Conservation (phyloP, 1,140 invertebrate species). For the Drosophila rufa region DNA sequence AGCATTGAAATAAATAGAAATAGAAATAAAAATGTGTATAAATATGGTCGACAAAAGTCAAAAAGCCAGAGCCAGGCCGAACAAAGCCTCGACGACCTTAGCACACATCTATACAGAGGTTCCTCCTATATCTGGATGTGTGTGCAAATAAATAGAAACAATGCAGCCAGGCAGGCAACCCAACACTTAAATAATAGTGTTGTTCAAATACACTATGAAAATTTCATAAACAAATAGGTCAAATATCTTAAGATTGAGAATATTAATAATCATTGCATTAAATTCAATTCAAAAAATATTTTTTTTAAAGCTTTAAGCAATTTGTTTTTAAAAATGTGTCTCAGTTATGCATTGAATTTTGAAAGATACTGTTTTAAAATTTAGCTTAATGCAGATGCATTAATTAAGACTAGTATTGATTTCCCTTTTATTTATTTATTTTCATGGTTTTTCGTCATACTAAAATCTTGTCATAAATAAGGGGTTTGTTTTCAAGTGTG, state of each 20-base stretch:
- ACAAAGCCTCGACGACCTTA: slow-evolving; percentile 67
- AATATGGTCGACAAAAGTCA: slow-evolving; percentile 79
- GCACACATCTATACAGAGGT: slow-evolving; percentile 45
- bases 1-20: slow-evolving; percentile 76
- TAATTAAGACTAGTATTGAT: no score
- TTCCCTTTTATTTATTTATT: no score
- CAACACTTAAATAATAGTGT: slow-evolving; percentile 65
- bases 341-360: no score
- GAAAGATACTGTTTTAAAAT: no score
- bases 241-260: not conserved
- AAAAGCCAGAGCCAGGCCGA: slow-evolving; percentile 56
- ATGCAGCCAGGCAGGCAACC: slow-evolving; percentile 31
- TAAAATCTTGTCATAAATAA: not conserved
- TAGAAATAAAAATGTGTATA: slow-evolving; percentile 72
- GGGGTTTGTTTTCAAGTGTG: slow-evolving; percentile 2
- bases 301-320: no score
- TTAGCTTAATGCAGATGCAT: no score
- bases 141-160: slow-evolving; percentile 56
- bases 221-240: not conserved
- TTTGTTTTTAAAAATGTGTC: not conserved
- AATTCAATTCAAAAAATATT: no score
- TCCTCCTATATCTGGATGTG: slow-evolving; percentile 37
- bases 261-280: no score
- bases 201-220: slow-evolving; percentile 23
- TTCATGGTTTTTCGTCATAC: no score